phyloP scores from a whole-genome alignment of 1,140 invertebrate species.

The Drosophila ercepeae region DNA sequence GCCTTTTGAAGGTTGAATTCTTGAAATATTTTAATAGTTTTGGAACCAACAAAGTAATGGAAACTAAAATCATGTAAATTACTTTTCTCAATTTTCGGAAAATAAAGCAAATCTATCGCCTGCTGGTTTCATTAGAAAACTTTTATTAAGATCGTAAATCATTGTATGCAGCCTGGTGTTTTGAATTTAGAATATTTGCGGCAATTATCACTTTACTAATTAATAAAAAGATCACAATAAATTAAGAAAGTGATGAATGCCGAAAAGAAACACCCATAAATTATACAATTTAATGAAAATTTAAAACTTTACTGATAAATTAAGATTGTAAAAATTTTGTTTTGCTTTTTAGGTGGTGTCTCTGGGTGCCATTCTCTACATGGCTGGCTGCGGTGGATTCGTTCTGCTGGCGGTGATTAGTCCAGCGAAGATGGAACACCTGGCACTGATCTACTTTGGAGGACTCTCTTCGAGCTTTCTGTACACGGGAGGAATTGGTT shows the following conservation, averaged over 20 bases:
- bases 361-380: conserved; percentile 94
- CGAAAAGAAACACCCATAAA: background rate
- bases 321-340: conserved; percentile 7
- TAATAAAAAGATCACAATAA: conserved; percentile 6
- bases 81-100: background rate
- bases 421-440: conserved; percentile 95
- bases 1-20: background rate
- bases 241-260: background rate
- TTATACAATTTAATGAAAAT: background rate
- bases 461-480: conserved; percentile 97
- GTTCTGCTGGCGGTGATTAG: conserved; percentile 91
- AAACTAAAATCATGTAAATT: too few relatives aligned
- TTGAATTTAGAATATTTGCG: background rate
- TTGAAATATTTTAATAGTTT: background rate
- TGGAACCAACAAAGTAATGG: too few relatives aligned
- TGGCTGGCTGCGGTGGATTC: conserved; percentile 94
- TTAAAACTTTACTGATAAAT: background rate
- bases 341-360: conserved; percentile 87
- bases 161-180: background rate
- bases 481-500: conserved; percentile 96
- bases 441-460: conserved; percentile 97
- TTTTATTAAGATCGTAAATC: background rate
- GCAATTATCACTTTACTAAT: conserved; percentile 28
- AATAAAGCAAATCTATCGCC: background rate
- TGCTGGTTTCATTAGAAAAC: background rate